Conservation (phyloP, 2,113 vertebrate species). For the Thomomys bottae region DNA sequence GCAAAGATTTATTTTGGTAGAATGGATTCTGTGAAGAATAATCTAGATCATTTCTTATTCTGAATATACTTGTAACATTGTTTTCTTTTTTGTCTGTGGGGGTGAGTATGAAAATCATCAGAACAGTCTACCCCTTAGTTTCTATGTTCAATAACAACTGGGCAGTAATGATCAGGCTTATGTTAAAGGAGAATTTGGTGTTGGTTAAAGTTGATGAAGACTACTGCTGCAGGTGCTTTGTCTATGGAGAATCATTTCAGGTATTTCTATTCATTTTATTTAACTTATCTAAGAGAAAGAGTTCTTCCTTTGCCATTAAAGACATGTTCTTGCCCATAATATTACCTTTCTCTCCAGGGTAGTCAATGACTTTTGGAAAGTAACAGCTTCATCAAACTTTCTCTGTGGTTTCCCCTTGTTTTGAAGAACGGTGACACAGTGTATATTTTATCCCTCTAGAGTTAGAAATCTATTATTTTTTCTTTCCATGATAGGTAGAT, state of each 20-base stretch:
- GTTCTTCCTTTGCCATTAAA: slow-evolving; percentile 68
- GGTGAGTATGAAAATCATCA: not conserved
- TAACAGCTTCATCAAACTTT: slow-evolving; percentile 80
- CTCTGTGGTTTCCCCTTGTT: slow-evolving; percentile 47
- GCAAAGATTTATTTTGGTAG: not conserved
- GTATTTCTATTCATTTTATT: slow-evolving; percentile 46
- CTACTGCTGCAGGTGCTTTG: slow-evolving; percentile 23
- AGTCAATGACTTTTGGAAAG: slow-evolving; percentile 77
- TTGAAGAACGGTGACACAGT: slow-evolving; percentile 63
- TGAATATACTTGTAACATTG: not conserved
- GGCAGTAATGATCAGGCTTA: not conserved
- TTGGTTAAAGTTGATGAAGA: slow-evolving; percentile 37
- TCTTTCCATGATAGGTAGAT: not conserved
- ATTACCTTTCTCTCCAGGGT: slow-evolving; percentile 77
- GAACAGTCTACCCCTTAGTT: not conserved
- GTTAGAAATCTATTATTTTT: not conserved
- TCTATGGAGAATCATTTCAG: slow-evolving; percentile 69
- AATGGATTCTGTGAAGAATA: slow-evolving; percentile 26
- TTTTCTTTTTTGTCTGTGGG: too few species aligned
- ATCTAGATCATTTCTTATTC: not conserved
- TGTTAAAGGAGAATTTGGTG: not conserved
- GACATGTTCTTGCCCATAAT: slow-evolving; percentile 74
- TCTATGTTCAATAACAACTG: not conserved
- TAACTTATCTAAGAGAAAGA: slow-evolving; percentile 69
- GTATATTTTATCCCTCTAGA: slow-evolving; percentile 7